Evolutionary conservation across 1,140 invertebrate species (phyloP), one percentile per base, ranked within the genome.

Genomic region (Ephestia elutella): DNA sequence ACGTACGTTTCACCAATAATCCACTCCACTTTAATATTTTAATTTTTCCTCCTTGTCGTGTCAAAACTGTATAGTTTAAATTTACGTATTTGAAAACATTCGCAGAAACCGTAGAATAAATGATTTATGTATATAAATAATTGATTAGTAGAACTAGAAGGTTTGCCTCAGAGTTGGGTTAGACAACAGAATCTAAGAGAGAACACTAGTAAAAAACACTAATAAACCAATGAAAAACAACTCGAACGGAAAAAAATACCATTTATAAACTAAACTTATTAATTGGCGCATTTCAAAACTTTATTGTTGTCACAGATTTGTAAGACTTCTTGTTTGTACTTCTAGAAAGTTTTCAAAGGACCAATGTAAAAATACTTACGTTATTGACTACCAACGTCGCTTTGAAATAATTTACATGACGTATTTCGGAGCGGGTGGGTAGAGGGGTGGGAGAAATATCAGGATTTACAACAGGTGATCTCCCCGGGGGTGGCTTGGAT

Each of bases 391-490:
- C 7, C 30, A 15, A 44, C 32, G 38, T 44, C 15, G 0, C 15
- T 44, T 17, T 44, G 38, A 17, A 44, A 44, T 44, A 44, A 44
- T 44, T 15, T 15, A 44, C 38, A 44, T 44, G n/a, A 44, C 13
- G 38, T n/a, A 44, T 44, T 44, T 44, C 15, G 38, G 5, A 44
- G 38, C 2, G 38, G 38, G 38, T 15, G 38, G 38, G 13, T 11
- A 2, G 32, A 10, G 3, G 38, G 38, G n/a, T n/a, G 13, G 38
- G 38, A 10, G 38, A 15, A 17, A 17, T 15, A 44, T 15, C 38
- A 44, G 38, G n/a, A 44, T 44, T 44, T 44, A 44, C 38, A 44
- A 44, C 38, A 44, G 38, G 38, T 44, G 38, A 44, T 44, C 13
- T 44, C 15, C 13, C 38, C 13, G 0, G 13, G 38, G 38, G 38